phyloP scores from a whole-genome alignment of 2,888 invertebrate genomes.

The Aspidiotus destructor region DNA sequence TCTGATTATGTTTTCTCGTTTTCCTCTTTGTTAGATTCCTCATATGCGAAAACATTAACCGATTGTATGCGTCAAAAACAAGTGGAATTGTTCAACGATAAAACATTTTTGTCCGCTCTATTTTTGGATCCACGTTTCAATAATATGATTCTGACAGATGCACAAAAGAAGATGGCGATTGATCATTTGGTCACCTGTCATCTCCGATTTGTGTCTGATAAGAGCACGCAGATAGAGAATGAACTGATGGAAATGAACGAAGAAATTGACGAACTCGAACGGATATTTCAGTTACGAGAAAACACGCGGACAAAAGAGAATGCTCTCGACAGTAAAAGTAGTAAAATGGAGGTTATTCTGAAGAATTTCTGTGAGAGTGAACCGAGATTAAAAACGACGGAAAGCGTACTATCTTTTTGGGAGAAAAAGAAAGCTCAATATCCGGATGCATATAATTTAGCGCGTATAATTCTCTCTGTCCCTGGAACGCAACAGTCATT shows the following conservation, averaged over 20 bases:
- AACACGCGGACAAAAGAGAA: not conserved
- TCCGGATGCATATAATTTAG: not conserved
- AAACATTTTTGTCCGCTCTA: not conserved
- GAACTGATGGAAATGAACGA: not conserved
- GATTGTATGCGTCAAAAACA: not conserved
- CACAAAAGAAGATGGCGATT: not conserved
- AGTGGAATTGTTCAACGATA: not conserved
- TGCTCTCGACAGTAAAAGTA: not conserved
- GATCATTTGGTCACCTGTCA: not conserved
- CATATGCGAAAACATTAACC: not conserved
- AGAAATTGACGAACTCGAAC: not conserved
- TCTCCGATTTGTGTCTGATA: not conserved
- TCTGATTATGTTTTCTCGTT: too few relatives aligned
- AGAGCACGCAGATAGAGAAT: not conserved
- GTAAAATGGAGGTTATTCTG: not conserved
- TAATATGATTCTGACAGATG: not conserved
- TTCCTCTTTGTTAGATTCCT: too few relatives aligned
- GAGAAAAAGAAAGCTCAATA: not conserved
- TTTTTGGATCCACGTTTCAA: constrained; percentile 4
- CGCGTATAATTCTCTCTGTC: not conserved
- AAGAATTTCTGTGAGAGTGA: constrained; percentile 1
- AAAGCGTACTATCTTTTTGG: not conserved
- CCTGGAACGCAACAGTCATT: not conserved
- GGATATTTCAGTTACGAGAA: not conserved
- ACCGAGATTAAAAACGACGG: not conserved